Base-by-base conservation (phyloP, 2,113 vertebrate genomes). In the Poicephalus meyeri region DNA sequence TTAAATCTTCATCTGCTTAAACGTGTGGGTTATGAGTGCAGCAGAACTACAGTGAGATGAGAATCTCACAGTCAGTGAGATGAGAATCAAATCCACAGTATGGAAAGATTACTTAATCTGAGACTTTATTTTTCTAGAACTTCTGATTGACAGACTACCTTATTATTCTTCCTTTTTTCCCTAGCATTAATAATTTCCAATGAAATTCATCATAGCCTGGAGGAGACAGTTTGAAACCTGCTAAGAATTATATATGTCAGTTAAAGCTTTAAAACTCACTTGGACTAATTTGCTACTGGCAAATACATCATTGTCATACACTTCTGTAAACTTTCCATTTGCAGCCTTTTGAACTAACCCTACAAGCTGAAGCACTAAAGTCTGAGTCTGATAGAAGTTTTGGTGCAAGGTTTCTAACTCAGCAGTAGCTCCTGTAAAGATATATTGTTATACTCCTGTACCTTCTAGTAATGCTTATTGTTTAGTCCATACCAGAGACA, bases 161-260 rank as follows among this genome's bases (percentile, higher is more conserved):
- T 96, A 86, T 91, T 96, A 78, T n/a, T 78, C 49, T 92, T 76
- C 89, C 42, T 86, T 77, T 88, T 61, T 74, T 89, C 8, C 86
- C 87, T 82, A 95, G 91, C 83, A 96, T 96, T 91, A 82, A 80
- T 93, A 93, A 94, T 93, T 91, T 79, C 77, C 96, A 97, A 97
- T 95, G 96, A 97, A 97, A 97, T 98, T 97, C 97, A 97, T 98
- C 93, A 96, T 95, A 97, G 92, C 91, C 91, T 96, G 52, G 63
- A 98, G 93, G 72, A 97, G 73, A 88, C 86, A 97, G 91, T 94
- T 97, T 93, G 96, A 94, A 95, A 97, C 73, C 96, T 95, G 93
- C 68, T 96, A 91, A 94, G 94, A 98, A 98, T 98, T 97, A 91
- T 93, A 88, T 89, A 95, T 96, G 90, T 96, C 90, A 94, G 91